Base-by-base conservation (phyloP, 2,888 invertebrate genomes). In the Latheticus oryzae region DNA sequence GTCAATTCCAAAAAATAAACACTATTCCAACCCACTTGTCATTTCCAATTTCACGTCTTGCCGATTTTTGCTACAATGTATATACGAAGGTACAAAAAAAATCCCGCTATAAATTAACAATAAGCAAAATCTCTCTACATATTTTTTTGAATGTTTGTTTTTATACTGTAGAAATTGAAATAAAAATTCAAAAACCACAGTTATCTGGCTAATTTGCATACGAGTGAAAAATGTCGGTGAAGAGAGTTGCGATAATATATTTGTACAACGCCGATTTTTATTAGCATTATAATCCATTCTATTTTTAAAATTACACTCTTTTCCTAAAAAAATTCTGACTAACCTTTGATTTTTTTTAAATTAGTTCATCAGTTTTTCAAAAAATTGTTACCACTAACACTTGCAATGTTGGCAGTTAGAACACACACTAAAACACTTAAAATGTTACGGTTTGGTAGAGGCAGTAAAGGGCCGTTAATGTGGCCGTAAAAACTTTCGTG, bases 381-480 rank as follows among this genome's bases (percentile, higher is more conserved):
- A 26, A 3, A 26, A 2, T 3, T 26, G n/a, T n/a, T n/a, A n/a
- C 9, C 26, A 26, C 26, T 13, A 17, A 35, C 35, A 35, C 35
- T 35, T 8, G n/a, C n/a, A n/a, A n/a, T 9, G 11, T 11, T 8
- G 19, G 35, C 8, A 33, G 19, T 35, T 35, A 13, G n/a, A 35
- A 13, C 19, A 13, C n/a, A 35, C 9, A 35, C 35, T 7, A 33
- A 8, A 16, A 35, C 35, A 17, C 35, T 16, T 17, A 38, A n/a
- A 9, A 16, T 12, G 23, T 38, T 38, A 38, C n/a, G 21, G 12
- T 21, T 19, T 13, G 17, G 7, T 26, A 19, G 19, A 12, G 9
- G 8, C 19, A 11, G 38, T 54, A 45, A 54, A 53, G 19, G 21
- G 1, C 33, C 35, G 9, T 45, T 54, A 54, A 35, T 26, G 17